Evolutionary conservation across 2,888 invertebrate species (phyloP).

Genomic region (Aproaerema taeniolella): DNA sequence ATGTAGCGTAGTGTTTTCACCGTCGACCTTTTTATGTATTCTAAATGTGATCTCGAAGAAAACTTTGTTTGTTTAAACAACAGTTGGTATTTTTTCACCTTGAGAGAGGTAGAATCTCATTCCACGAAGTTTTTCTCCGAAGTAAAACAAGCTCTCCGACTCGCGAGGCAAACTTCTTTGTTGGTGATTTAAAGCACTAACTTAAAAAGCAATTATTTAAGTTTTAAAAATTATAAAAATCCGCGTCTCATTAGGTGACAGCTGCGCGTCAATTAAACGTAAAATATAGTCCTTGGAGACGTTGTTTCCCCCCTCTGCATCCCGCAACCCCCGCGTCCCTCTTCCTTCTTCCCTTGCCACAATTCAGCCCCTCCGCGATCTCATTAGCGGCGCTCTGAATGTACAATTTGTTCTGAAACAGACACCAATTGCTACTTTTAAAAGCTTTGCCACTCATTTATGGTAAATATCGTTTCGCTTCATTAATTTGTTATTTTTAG

Average conservation of each 20-base stretch:
- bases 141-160: neutral
- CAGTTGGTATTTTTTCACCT: neutral
- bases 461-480: constrained; percentile 38
- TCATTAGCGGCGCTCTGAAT: constrained; percentile 68
- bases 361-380: constrained; percentile 51
- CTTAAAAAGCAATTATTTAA: constrained; percentile 18
- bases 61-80: too few species aligned
- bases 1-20: too few species aligned
- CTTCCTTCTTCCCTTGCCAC: constrained; percentile 31
- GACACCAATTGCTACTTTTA: constrained; percentile 66
- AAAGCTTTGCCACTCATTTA: constrained; percentile 54
- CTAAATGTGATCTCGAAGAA: too few species aligned
- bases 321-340: constrained; percentile 23
- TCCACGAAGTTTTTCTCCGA: neutral
- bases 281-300: constrained; percentile 68
- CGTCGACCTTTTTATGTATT: too few species aligned
- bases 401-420: constrained; percentile 71
- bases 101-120: constrained; percentile 1
- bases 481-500: constrained; percentile 14
- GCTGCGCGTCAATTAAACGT: constrained; percentile 74
- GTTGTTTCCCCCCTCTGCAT: constrained; percentile 19
- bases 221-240: constrained; percentile 51
- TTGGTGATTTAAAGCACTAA: constrained; percentile 2
- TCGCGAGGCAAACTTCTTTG: neutral
- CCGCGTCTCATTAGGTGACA: constrained; percentile 70